phyloP scores from a whole-genome alignment of 35 echinoderm and acorn worm genomes.

The Diadema setosum region DNA sequence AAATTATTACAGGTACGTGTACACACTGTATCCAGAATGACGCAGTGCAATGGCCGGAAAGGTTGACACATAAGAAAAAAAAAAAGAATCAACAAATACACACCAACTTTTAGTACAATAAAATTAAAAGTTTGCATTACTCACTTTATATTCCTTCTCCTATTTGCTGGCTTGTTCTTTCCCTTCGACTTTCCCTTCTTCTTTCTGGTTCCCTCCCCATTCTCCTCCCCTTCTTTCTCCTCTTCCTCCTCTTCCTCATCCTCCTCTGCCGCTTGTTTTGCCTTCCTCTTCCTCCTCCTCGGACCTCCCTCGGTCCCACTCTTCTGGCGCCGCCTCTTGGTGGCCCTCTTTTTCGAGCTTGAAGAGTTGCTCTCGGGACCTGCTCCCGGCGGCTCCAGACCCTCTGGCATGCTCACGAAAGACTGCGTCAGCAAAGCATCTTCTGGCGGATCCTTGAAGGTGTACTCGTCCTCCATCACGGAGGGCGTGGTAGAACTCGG shows the following conservation, averaged over 20 bases:
- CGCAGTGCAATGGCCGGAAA: no score
- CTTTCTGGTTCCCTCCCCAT: conserved; percentile 14
- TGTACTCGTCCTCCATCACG: neutral
- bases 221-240: conserved; percentile 24
- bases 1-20: no score
- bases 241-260: conserved; percentile 39
- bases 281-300: conserved; percentile 29
- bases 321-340: conserved; percentile 34
- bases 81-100: no score
- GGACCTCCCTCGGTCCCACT: conserved; percentile 1
- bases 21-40: no score
- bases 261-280: conserved; percentile 20
- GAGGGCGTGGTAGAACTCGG: neutral
- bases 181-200: neutral
- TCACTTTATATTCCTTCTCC: conserved; percentile 49
- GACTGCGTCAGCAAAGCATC: neutral
- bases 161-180: neutral
- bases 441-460: neutral
- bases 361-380: neutral
- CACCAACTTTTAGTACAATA: neutral
- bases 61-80: no score
- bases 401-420: conserved; percentile 37
- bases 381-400: neutral
- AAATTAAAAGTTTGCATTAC: no score
- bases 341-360: neutral